Percentiles rank a stretch among this genome's conserved stretches.
These are phyloP conservation scores for Oeneis ivallda DNA, from an alignment of 2,888 invertebrate genomes.

Conservation along the genomic window DNA sequence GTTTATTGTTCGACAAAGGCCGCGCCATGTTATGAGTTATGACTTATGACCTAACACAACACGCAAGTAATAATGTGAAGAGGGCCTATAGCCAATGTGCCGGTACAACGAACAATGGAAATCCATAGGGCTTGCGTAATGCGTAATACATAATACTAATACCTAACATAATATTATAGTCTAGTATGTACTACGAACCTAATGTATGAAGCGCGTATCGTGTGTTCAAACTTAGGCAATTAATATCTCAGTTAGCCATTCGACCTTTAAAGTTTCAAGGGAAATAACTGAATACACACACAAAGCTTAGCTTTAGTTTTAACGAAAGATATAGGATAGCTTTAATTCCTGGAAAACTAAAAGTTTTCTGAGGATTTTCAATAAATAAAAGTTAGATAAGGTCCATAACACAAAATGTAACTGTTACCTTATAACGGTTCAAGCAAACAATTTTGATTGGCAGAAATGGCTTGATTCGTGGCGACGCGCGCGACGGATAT, in stretches of 20 bases:
- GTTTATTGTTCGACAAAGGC: slow-evolving; percentile 11
- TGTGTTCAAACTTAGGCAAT: not conserved
- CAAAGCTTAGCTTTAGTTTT: not conserved
- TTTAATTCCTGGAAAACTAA: too few species aligned
- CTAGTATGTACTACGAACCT: too few species aligned
- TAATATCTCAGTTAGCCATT: not conserved
- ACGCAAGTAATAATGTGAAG: not conserved
- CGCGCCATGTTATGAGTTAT: too few species aligned
- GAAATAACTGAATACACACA: not conserved
- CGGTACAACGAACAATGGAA: slow-evolving; percentile 1
- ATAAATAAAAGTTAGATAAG: too few species aligned
- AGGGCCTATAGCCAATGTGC: not conserved
- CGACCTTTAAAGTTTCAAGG: not conserved
- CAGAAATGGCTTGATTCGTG: too few species aligned
- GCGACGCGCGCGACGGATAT: too few species aligned
- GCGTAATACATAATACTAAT: not conserved
- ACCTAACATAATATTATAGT: not conserved
- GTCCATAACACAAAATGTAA: too few species aligned
- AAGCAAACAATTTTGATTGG: too few species aligned
- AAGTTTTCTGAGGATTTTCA: too few species aligned
- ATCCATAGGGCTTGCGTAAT: not conserved
- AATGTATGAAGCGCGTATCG: not conserved
- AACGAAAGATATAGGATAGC: too few species aligned
- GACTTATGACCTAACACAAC: slow-evolving; percentile 4
- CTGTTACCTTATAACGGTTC: too few species aligned